Evolutionary conservation across 2,888 invertebrate genomes (phyloP).

Genomic region (Spodoptera littoralis): DNA sequence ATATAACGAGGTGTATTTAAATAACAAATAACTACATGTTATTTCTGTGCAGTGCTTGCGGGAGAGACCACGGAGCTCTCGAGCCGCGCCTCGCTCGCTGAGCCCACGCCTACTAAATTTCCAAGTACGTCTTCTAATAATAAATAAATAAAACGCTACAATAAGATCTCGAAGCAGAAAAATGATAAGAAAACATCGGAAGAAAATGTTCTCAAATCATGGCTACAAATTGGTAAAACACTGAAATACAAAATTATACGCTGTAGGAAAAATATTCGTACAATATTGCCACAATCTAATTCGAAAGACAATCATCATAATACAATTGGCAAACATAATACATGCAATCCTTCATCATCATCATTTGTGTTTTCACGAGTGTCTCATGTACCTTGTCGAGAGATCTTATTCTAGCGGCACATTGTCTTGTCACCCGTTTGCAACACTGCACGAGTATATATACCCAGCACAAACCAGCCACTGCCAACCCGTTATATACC

Average conservation of each 20-base stretch:
- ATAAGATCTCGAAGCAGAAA: constrained; percentile 72
- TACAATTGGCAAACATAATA: too few species aligned
- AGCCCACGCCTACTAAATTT: constrained; percentile 89
- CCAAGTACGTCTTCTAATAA: constrained; percentile 87
- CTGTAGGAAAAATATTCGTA: not conserved
- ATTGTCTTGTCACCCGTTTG: constrained; percentile 48
- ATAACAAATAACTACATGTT: constrained; percentile 72
- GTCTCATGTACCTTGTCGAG: constrained; percentile 46
- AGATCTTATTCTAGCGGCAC: constrained; percentile 80
- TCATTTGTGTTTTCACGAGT: not conserved
- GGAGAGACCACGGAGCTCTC: constrained; percentile 82
- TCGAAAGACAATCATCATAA: too few species aligned
- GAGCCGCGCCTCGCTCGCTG: constrained; percentile 86
- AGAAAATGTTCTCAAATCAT: not conserved
- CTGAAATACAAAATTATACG: not conserved
- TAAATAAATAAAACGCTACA: constrained; percentile 70
- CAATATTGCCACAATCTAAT: not conserved
- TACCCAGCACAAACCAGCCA: constrained; percentile 44
- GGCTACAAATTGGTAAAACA: not conserved
- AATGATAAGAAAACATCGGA: constrained; percentile 2
- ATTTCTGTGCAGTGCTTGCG: constrained; percentile 87
- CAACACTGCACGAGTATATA: constrained; percentile 65
- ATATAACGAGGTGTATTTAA: constrained; percentile 6
- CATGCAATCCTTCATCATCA: not conserved
- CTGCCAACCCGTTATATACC: constrained; percentile 26